phyloP scores from a whole-genome alignment of 2,797 vertebrate species.

The Oryzias sinensis region DNA sequence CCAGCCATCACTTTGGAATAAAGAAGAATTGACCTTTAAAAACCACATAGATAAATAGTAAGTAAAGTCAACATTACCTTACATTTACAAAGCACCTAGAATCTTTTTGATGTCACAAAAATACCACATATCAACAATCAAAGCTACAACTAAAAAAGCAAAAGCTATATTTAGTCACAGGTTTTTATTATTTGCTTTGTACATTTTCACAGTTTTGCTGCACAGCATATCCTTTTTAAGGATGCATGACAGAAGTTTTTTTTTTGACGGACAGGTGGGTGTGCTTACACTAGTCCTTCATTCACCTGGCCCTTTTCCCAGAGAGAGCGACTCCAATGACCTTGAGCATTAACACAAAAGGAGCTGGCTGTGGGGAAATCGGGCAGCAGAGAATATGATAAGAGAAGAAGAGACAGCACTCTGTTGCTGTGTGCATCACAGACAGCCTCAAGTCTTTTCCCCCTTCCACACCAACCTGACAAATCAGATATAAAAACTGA shows the following conservation, averaged over 20 bases:
- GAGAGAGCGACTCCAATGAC: constrained; percentile 36
- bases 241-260: constrained; percentile 19
- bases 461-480: constrained; percentile 7
- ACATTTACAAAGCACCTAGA: too few species aligned
- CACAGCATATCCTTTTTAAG: background rate
- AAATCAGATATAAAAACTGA: constrained; percentile 29
- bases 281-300: constrained; percentile 20
- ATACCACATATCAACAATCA: too few species aligned
- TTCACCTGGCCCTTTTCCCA: constrained; percentile 16
- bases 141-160: too few species aligned
- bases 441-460: constrained; percentile 5
- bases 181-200: background rate
- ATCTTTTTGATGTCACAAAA: too few species aligned
- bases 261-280: constrained; percentile 29
- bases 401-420: constrained; percentile 12
- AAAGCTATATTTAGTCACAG: background rate
- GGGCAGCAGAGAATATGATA: constrained; percentile 13
- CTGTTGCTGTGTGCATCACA: constrained; percentile 15
- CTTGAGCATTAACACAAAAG: constrained; percentile 51
- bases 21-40: too few species aligned
- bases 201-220: background rate
- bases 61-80: too few species aligned
- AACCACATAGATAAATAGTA: too few species aligned
- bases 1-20: too few species aligned
- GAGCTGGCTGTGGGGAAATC: constrained; percentile 15